Evolutionary conservation across 2,888 invertebrate genomes (phyloP).

Genomic region (Oligia latruncula): DNA sequence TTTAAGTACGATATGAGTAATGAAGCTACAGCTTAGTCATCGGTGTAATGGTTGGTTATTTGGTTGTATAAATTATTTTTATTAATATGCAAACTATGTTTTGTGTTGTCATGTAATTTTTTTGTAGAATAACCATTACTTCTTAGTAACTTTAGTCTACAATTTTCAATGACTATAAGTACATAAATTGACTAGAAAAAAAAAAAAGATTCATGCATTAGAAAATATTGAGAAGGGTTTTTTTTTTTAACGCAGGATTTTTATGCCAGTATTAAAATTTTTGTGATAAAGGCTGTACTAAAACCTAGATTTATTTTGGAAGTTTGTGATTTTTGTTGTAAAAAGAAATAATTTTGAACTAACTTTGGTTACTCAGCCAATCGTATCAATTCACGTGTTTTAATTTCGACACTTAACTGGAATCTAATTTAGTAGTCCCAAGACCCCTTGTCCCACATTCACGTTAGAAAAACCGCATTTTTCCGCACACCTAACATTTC

Average conservation of each 20-base stretch:
- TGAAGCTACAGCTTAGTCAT: slow-evolving; percentile 52
- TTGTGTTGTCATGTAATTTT: background rate
- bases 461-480: slow-evolving; percentile 55
- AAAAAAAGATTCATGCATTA: background rate
- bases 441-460: slow-evolving; percentile 23
- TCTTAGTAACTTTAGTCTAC: background rate
- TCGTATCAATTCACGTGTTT: background rate
- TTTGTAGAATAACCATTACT: slow-evolving; percentile 25
- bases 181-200: background rate
- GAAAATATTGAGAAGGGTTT: background rate
- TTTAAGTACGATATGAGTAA: slow-evolving; percentile 33
- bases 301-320: background rate
- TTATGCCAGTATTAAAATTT: background rate
- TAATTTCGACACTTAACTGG: slow-evolving; percentile 6
- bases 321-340: background rate
- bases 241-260: background rate
- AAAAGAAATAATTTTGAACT: background rate
- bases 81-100: background rate
- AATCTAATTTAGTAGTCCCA: slow-evolving; percentile 20
- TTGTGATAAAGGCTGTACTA: background rate
- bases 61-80: slow-evolving; percentile 1
- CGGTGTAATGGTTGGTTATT: slow-evolving; percentile 8
- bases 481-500: slow-evolving; percentile 68
- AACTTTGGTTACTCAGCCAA: background rate
- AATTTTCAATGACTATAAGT: background rate